Conservation (phyloP, 53 echinoderm and acorn worm genomes). For the Mesocentrotus franciscanus region DNA sequence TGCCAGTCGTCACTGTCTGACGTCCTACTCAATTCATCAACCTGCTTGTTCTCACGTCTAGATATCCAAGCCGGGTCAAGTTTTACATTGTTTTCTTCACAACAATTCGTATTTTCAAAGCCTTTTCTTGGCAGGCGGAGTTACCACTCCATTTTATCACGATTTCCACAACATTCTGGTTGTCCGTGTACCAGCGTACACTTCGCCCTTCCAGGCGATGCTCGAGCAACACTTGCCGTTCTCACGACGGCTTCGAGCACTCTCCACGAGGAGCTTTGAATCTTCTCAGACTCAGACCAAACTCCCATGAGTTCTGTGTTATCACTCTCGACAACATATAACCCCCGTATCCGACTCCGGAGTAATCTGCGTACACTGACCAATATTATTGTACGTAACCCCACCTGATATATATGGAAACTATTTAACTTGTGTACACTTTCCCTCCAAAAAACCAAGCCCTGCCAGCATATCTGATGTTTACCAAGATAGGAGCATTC, state of each 20-base stretch:
- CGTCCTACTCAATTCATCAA: conserved; percentile 37
- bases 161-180: neutral
- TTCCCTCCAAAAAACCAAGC: neutral
- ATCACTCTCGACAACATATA: no score
- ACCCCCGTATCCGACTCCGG: no score
- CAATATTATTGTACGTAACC: no score
- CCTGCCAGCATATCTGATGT: neutral
- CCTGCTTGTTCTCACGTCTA: neutral
- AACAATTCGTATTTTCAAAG: no score
- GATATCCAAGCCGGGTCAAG: neutral
- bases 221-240: no score
- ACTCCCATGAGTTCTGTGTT: neutral
- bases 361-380: no score
- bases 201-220: no score
- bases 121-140: no score
- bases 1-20: conserved; percentile 32
- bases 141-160: neutral
- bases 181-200: conserved; percentile 7
- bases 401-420: no score
- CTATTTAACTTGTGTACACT: neutral
- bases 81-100: no score
- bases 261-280: conserved; percentile 10
- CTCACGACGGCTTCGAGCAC: no score
- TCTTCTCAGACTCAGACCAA: neutral
- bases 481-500: neutral